Conservation (phyloP, 2,797 vertebrate species). For the Allobates femoralis region DNA sequence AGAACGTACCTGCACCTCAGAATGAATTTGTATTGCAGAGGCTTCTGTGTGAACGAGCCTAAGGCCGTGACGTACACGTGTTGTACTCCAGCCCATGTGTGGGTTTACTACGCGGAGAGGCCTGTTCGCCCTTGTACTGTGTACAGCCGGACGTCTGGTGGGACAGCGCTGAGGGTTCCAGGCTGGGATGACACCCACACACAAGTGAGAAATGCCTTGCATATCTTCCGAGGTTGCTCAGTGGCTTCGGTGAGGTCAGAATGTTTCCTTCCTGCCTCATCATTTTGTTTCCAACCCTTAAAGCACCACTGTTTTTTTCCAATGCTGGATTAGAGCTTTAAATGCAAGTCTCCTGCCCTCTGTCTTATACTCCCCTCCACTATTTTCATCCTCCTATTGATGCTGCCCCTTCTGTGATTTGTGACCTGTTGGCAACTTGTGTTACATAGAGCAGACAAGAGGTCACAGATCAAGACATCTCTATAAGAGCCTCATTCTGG, state of each 20-base stretch:
- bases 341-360: too few relatives aligned
- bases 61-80: not conserved
- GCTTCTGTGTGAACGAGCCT: not conserved
- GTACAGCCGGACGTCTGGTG: not conserved
- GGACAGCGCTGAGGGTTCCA: not conserved
- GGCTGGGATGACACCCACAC: not conserved
- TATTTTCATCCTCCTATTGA: too few relatives aligned
- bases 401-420: too few relatives aligned
- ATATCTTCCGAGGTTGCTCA: not conserved
- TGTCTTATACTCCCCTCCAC: too few relatives aligned
- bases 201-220: not conserved
- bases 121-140: constrained; percentile 2
- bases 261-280: not conserved
- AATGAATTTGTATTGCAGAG: not conserved
- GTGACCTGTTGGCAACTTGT: too few relatives aligned
- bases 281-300: not conserved
- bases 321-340: too few relatives aligned
- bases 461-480: too few relatives aligned
- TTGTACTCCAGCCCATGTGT: not conserved
- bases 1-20: not conserved
- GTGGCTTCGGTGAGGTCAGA: constrained; percentile 20
- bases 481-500: too few relatives aligned
- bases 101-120: not conserved
- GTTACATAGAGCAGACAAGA: too few relatives aligned
- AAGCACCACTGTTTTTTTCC: too few relatives aligned